phyloP scores from a whole-genome alignment of 2,797 vertebrate genomes.

The Aulostomus chinensis region DNA sequence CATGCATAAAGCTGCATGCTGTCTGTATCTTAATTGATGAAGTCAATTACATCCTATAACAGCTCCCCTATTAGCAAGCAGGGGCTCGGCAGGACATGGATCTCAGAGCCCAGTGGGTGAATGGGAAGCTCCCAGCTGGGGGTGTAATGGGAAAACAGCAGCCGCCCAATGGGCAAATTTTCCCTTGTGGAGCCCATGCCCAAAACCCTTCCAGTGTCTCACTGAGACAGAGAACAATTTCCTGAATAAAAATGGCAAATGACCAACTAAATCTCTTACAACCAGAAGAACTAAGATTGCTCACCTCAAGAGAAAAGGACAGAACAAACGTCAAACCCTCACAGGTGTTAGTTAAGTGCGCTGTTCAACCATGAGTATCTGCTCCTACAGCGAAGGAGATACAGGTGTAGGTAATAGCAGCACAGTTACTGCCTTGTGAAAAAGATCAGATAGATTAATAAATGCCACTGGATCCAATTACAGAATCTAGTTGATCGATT shows the following conservation, averaged over 20 bases:
- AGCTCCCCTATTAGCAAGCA: slow-evolving; percentile 55
- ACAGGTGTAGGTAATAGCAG: too few relatives aligned
- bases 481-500: too few relatives aligned
- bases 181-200: slow-evolving; percentile 1
- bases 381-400: too few relatives aligned
- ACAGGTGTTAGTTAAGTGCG: too few relatives aligned
- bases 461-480: too few relatives aligned
- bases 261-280: background rate
- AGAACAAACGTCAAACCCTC: too few relatives aligned
- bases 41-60: slow-evolving; percentile 61
- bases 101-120: slow-evolving; percentile 23
- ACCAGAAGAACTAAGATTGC: too few relatives aligned
- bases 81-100: slow-evolving; percentile 42
- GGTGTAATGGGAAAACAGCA: slow-evolving; percentile 63
- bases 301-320: too few relatives aligned
- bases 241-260: background rate
- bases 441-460: too few relatives aligned
- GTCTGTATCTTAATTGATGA: slow-evolving; percentile 57
- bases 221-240: background rate
- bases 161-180: slow-evolving; percentile 28
- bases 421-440: too few relatives aligned
- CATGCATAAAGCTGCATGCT: slow-evolving; percentile 15
- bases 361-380: too few relatives aligned
- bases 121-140: slow-evolving; percentile 51
- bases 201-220: background rate